A percentile compares a stretch with the other conserved stretches of the same genome.
Conservation (phyloP, 2,113 vertebrate genomes). For the Macrotus californicus region DNA sequence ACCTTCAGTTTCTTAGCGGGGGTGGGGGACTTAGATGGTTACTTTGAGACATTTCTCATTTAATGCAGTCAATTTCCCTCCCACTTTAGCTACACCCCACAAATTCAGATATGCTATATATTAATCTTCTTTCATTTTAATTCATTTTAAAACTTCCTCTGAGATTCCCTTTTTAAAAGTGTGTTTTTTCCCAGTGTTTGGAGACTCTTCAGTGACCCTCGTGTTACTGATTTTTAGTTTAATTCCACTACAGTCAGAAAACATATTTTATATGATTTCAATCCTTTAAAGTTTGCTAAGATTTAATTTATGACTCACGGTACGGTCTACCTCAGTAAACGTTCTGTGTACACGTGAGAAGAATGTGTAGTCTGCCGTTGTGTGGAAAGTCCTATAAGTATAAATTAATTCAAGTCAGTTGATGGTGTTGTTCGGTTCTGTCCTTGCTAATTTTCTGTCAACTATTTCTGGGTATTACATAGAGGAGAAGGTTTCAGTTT, state of each 20-base stretch:
- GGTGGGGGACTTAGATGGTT: not conserved
- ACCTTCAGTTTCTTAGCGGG: not conserved
- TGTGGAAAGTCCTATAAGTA: not conserved
- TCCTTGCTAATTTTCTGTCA: not conserved
- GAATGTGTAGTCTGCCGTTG: not conserved
- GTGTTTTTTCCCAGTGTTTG: not conserved
- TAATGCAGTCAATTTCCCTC: not conserved
- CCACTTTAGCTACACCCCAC: not conserved
- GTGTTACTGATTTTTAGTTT: constrained; percentile 14
- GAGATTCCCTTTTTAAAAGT: not conserved
- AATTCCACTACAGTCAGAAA: not conserved
- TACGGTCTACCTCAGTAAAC: not conserved
- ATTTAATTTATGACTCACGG: not conserved
- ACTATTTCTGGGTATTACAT: not conserved
- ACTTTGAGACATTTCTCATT: not conserved
- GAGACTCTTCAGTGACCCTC: not conserved
- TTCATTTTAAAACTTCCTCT: not conserved
- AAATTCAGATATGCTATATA: not conserved
- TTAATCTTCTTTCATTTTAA: constrained; percentile 1
- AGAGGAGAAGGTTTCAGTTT: not conserved
- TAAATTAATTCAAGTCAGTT: constrained; percentile 6
- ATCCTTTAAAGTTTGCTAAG: constrained; percentile 5
- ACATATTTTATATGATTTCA: not conserved
- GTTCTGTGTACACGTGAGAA: not conserved
- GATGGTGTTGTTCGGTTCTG: not conserved